A percentile compares a stretch with the other conserved stretches of the same genome.
Evolutionary conservation across 2,797 vertebrate genomes (phyloP).

Genomic region (Meriones psammophilus): DNA sequence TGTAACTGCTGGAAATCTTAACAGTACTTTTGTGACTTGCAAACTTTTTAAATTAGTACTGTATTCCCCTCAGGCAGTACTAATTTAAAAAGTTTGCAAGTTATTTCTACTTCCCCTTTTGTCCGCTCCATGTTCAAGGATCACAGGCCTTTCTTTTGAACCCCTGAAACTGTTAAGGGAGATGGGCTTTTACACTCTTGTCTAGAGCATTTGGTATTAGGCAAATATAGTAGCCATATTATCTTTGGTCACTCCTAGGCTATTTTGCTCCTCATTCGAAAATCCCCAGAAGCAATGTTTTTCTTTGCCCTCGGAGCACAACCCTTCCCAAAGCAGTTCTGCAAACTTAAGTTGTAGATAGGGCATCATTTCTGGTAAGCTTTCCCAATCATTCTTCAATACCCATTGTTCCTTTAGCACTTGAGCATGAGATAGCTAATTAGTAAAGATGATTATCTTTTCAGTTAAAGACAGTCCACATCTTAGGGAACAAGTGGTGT

Average conservation of each 20-base stretch:
- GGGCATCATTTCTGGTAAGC: neutral
- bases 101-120: neutral
- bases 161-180: neutral
- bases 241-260: neutral
- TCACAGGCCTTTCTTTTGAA: neutral
- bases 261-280: neutral
- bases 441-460: slow-evolving; percentile 24
- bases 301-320: neutral
- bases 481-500: neutral
- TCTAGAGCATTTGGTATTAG: neutral
- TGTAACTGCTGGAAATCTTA: neutral
- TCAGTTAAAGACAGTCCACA: neutral
- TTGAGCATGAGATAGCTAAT: neutral
- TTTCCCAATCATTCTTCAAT: slow-evolving; percentile 4
- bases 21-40: neutral
- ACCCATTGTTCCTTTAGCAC: neutral
- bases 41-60: too few species aligned
- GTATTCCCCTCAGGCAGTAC: neutral
- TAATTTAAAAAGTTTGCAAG: slow-evolving; percentile 16
- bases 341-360: neutral
- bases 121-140: neutral
- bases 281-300: neutral
- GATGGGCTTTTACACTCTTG: neutral
- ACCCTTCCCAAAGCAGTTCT: neutral
- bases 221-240: neutral